phyloP scores from a whole-genome alignment of 2,797 vertebrate species.

The Alectoris magna region DNA sequence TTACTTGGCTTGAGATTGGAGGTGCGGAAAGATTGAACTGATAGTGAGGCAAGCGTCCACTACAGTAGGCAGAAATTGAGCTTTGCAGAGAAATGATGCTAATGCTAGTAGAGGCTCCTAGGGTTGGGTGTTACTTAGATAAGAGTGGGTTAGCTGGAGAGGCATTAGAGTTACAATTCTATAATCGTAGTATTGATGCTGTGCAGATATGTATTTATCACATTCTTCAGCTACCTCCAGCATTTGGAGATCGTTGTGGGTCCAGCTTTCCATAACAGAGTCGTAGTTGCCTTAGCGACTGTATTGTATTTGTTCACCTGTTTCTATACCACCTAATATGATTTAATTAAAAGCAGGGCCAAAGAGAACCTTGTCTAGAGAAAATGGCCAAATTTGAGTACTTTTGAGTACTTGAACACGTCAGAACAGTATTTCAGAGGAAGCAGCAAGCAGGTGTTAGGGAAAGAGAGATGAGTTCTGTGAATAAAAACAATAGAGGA shows the following conservation, averaged over 20 bases:
- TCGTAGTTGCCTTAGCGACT: not conserved
- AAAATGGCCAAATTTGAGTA: not conserved
- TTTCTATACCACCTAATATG: not conserved
- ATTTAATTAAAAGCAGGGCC: conserved; percentile 4
- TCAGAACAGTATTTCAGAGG: conserved; percentile 33
- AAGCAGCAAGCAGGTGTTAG: conserved; percentile 57
- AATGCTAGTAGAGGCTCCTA: not conserved
- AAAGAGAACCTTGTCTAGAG: not conserved
- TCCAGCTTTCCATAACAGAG: not conserved
- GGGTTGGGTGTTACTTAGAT: not conserved
- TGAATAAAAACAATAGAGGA: conserved; percentile 7
- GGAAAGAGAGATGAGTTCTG: conserved; percentile 45
- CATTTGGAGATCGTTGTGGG: not conserved
- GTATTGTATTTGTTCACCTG: not conserved
- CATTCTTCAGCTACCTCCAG: not conserved
- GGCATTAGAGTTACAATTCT: not conserved
- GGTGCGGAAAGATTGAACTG: not conserved
- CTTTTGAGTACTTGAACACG: not conserved
- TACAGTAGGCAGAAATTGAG: not conserved
- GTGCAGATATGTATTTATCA: not conserved
- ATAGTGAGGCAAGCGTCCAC: not conserved
- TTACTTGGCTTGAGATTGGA: not conserved
- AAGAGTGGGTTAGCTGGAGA: not conserved
- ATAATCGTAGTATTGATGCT: not conserved
- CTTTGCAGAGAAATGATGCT: not conserved